Evolutionary conservation across 1,140 invertebrate genomes (phyloP), one percentile per base, ranked within the genome.

Genomic region (Drosophila hydei): DNA sequence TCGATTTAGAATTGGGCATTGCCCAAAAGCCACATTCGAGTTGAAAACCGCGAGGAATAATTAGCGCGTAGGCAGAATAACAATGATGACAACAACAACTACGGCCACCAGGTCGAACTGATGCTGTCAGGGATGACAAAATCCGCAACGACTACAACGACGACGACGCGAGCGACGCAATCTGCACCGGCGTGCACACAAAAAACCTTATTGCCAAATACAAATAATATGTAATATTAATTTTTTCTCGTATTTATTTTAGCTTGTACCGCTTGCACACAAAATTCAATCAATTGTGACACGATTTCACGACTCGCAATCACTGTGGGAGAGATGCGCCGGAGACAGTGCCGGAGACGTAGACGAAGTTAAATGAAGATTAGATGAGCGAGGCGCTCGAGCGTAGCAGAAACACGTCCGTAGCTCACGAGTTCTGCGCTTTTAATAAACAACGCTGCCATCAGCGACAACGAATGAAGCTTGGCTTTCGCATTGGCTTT

Each of bases 361-460:
- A 48, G 19, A 30, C 55, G 51, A 19, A 43, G 52, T 51, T 33
- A 43, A 43, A 60, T 9, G 43, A 70, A 63, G 51, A 64, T 70
- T 55, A 48, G 64, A 70, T 73, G 70, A 69, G 65, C 70, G 77
- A 63, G 76, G 81, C 77, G 77, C 63, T 87, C 78, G 70, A 80
- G 80, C 83, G 80, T 72, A 47, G 27, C 69, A 59, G 36, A 88
- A 78, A 88, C 83, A 88, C 83, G 83, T 88, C 83, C 83, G 83
- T 67, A 76, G 75, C 83, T 88, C 65, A 88, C 83, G 83, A 80
- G 73, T 88, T 87, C 84, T 87, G 83, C 83, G 83, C 72, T 88
- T 88, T 87, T 64, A 87, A 88, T 87, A 87, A 87, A 87, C 83
- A 71, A 78, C 50, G 83, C 65, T 64, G 71, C 45, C 42, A 50